These are phyloP conservation scores for Platanista minor DNA, from an alignment of 2,113 vertebrate genomes.

Conservation along the genomic window DNA sequence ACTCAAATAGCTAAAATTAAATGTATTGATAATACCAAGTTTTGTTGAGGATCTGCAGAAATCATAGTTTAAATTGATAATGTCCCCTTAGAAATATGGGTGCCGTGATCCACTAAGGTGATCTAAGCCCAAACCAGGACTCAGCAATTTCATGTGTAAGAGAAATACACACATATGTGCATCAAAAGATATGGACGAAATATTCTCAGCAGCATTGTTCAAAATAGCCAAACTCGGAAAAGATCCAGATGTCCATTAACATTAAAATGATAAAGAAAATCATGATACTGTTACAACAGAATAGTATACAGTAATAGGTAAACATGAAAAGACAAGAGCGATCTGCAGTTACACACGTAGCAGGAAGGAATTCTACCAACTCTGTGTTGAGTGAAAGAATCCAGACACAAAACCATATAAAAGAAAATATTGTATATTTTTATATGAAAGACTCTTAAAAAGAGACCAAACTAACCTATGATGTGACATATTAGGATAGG, in stretches of 20 bases:
- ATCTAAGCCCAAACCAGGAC: not conserved
- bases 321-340: not conserved
- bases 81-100: not conserved
- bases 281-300: not conserved
- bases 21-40: not conserved
- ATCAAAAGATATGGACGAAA: not conserved
- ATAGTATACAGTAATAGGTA: not conserved
- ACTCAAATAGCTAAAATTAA: not conserved
- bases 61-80: not conserved
- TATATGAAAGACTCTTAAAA: not conserved
- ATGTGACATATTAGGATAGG: not conserved
- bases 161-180: not conserved
- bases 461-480: not conserved
- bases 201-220: not conserved
- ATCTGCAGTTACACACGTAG: not conserved
- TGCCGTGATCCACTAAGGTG: not conserved
- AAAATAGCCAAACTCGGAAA: not conserved
- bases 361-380: not conserved
- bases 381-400: not conserved
- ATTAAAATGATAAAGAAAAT: not conserved
- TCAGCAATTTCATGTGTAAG: not conserved
- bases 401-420: not conserved
- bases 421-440: not conserved
- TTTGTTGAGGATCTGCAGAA: not conserved
- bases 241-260: not conserved